Percentiles rank a stretch among this genome's conserved stretches.
phyloP scores from a whole-genome alignment of 1,140 invertebrate species.

The Parasteatoda tepidariorum region DNA sequence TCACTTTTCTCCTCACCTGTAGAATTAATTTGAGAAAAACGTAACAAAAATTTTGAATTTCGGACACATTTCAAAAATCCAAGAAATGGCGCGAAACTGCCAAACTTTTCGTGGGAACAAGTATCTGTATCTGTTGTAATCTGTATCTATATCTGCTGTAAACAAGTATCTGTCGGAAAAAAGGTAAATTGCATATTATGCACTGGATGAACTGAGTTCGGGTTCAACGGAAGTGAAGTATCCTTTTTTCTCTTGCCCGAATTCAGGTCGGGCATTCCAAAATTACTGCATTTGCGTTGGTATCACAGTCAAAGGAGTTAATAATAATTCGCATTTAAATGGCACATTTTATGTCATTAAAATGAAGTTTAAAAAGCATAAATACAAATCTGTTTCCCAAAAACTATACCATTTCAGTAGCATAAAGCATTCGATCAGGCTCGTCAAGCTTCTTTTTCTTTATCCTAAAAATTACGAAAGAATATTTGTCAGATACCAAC shows the following conservation, averaged over 20 bases:
- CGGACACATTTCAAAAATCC: too few relatives aligned
- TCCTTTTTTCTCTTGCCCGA: background rate
- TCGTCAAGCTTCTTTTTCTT: constrained; percentile 8
- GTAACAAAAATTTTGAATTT: too few relatives aligned
- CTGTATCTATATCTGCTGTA: too few relatives aligned
- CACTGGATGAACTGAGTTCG: too few relatives aligned
- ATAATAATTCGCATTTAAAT: background rate
- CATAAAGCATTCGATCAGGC: background rate
- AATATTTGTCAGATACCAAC: too few relatives aligned
- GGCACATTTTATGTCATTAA: background rate
- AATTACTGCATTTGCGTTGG: background rate
- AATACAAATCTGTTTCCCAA: background rate
- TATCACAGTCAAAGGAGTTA: background rate
- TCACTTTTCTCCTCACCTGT: too few relatives aligned
- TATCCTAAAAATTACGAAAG: background rate
- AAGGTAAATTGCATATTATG: too few relatives aligned
- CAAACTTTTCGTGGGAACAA: too few relatives aligned
- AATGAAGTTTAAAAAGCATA: background rate
- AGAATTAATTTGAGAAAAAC: too few relatives aligned
- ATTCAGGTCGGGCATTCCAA: background rate
- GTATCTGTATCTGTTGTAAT: too few relatives aligned
- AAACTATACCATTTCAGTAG: constrained; percentile 10
- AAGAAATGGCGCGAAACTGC: too few relatives aligned
- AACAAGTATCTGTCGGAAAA: too few relatives aligned
- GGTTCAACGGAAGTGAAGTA: background rate